Conservation (phyloP, 2,113 vertebrate species). For the Saguinus imperator region DNA sequence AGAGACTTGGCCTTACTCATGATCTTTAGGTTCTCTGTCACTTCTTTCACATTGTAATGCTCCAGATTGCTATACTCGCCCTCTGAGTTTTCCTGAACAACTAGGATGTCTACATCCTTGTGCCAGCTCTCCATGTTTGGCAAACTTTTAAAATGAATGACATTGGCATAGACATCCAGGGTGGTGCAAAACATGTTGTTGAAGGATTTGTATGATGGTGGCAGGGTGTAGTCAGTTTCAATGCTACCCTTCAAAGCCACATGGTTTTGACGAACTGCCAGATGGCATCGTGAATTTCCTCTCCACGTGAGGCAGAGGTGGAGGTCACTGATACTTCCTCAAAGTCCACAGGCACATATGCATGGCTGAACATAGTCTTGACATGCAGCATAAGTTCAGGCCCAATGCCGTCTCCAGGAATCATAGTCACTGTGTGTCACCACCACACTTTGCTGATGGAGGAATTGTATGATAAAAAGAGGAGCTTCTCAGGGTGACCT, state of each 20-base stretch:
- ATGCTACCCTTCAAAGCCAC: constrained; percentile 91
- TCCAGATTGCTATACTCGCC: constrained; percentile 93
- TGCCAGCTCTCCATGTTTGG: constrained; percentile 88
- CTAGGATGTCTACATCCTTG: constrained; percentile 89
- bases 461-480: constrained; percentile 52
- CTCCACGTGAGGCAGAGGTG: constrained; percentile 74
- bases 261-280: constrained; percentile 87
- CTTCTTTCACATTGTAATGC: constrained; percentile 89
- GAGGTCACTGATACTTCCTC: constrained; percentile 89
- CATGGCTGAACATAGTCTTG: constrained; percentile 88
- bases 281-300: constrained; percentile 87
- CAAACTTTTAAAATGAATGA: constrained; percentile 91
- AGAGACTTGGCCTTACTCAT: constrained; percentile 87
- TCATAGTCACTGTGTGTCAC: constrained; percentile 88
- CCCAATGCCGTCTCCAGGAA: constrained; percentile 90
- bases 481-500: not conserved
- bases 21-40: constrained; percentile 91
- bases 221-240: constrained; percentile 89
- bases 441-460: constrained; percentile 88
- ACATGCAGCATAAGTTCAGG: constrained; percentile 89
- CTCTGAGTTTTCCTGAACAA: constrained; percentile 92
- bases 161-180: constrained; percentile 89
- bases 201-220: constrained; percentile 86
- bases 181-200: constrained; percentile 86
- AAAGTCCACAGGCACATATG: constrained; percentile 90